Evolutionary conservation across 2,113 vertebrate species (phyloP), one percentile per base, ranked within the genome.

Genomic region (Cyrtonyx montezumae): DNA sequence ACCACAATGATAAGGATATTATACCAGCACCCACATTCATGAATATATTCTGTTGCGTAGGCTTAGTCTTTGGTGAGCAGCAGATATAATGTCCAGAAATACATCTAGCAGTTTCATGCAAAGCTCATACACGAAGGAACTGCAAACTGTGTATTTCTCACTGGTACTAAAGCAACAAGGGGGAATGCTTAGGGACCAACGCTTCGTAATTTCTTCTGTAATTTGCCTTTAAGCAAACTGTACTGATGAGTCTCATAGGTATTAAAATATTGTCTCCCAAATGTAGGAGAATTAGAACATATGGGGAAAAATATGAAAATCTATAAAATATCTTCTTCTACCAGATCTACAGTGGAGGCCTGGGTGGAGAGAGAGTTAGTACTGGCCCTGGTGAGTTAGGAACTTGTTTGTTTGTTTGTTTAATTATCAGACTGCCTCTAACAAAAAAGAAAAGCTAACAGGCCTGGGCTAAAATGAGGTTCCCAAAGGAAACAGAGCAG

Each of bases 261-360:
- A 10, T 13, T 86, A 40, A 61, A 61, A 81, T 5, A 13, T 43
- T 81, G 71, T 67, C 51, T 71, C 40, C 55, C 34, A 77, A n/a
- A 59, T 61, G 19, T 34, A 61, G 22, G 22, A 90, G 34, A 66
- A 66, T 81, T 70, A 71, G 12, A 81, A 70, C 34, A 67, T 28
- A 6, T 0, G 0, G 1, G 9, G 4, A 3, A 5, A 30, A n/a
- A 75, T 45, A 51, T 62, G 14, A 48, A 77, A 71, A 65, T 28
- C 10, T 30, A 34, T 73, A 26, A 81, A 67, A 86, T 34, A 14
- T 5, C n/a, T 13, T 69, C 4, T 79, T 75, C 48, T 69, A 19
- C 7, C 26, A 58, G 48, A 58, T 13, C 40, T 40, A 69, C 23
- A 36, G 23, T 61, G 28, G 11, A 73, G 40, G 34, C 17, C 28